These are phyloP conservation scores for Corbicula japonica DNA, from an alignment of 2,888 invertebrate species.

Conservation along the genomic window DNA sequence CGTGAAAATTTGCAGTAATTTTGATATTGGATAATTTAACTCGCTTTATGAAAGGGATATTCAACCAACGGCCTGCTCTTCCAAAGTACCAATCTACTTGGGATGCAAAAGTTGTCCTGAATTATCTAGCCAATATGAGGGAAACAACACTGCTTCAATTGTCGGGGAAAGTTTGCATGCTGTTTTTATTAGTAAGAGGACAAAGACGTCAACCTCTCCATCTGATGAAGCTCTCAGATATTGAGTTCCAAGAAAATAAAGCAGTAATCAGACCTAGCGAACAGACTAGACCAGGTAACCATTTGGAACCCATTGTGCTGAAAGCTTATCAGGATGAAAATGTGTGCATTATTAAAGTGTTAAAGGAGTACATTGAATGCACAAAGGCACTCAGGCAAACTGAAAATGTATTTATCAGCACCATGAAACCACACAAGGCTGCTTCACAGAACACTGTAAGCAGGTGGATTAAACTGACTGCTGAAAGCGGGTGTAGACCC, in stretches of 20 bases:
- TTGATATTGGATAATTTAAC: background rate
- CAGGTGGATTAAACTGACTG: background rate
- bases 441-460: background rate
- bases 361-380: constrained; percentile 2
- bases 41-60: constrained; percentile 19
- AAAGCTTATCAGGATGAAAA: background rate
- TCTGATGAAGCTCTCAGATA: constrained; percentile 6
- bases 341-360: constrained; percentile 1
- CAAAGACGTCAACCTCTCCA: constrained; percentile 12
- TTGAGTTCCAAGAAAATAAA: background rate
- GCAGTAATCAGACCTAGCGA: background rate
- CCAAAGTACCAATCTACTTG: constrained; percentile 1
- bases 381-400: background rate
- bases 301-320: constrained; percentile 3
- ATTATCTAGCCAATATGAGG: background rate
- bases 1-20: constrained; percentile 6
- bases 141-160: background rate
- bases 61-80: background rate
- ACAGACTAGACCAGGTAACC: background rate
- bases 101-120: constrained; percentile 19
- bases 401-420: background rate
- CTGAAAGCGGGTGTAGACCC: background rate
- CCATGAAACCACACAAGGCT: background rate
- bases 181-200: constrained; percentile 1
- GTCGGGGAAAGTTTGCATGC: constrained; percentile 5